phyloP scores from a whole-genome alignment of 1,140 invertebrate species.

The Habropoda laboriosa region DNA sequence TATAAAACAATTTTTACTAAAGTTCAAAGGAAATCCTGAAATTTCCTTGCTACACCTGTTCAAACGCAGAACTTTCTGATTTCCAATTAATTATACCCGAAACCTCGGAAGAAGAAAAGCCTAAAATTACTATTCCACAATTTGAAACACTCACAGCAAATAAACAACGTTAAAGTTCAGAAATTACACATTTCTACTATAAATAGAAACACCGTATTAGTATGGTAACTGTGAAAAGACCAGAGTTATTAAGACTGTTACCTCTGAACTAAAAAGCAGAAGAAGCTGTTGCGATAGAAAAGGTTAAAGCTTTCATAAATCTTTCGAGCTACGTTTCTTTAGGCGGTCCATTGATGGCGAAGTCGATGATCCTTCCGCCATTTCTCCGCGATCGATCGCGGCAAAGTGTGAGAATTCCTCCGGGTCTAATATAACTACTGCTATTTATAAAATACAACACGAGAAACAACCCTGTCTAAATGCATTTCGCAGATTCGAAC shows the following conservation, averaged over 20 bases:
- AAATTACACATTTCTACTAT: too few relatives aligned
- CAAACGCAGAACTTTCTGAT: too few relatives aligned
- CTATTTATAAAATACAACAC: slow-evolving; percentile 3
- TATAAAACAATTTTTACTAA: too few relatives aligned
- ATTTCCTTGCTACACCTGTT: too few relatives aligned
- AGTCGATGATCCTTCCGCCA: slow-evolving; percentile 53
- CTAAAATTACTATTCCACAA: too few relatives aligned
- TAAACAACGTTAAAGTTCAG: too few relatives aligned
- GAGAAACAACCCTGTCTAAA: background rate
- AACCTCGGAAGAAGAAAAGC: too few relatives aligned
- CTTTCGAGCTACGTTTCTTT: slow-evolving; percentile 59
- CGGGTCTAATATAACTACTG: slow-evolving; percentile 52
- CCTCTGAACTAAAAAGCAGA: background rate
- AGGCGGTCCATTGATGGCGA: too few relatives aligned
- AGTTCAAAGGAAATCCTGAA: too few relatives aligned
- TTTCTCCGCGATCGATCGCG: slow-evolving; percentile 53
- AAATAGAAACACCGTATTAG: too few relatives aligned
- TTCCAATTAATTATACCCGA: too few relatives aligned
- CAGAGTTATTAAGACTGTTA: background rate
- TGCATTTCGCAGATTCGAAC: slow-evolving; percentile 5
- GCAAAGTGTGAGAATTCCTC: slow-evolving; percentile 75
- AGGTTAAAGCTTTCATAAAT: slow-evolving; percentile 77
- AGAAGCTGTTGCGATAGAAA: slow-evolving; percentile 56
- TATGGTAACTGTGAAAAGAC: background rate
- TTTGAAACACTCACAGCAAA: too few relatives aligned